Evolutionary conservation across 92 coral and sea anemone genomes (phyloP).

Genomic region (Umimayanthus chanpuru): DNA sequence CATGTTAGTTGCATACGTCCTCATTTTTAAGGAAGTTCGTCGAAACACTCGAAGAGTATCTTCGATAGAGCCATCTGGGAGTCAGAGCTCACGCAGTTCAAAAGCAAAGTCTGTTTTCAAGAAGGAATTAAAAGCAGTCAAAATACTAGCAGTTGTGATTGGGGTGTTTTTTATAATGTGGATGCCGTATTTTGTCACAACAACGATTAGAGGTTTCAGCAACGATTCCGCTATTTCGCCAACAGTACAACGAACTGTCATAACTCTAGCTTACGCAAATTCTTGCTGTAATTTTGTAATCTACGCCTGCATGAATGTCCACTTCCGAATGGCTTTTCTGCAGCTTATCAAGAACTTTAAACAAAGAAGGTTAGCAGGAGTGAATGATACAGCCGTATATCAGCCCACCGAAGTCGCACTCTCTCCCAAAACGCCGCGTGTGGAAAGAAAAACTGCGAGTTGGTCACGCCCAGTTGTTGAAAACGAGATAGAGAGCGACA

Average conservation of each 20-base stretch:
- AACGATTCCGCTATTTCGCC: conserved; percentile 56
- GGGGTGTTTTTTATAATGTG: conserved; percentile 92
- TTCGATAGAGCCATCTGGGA: conserved; percentile 47
- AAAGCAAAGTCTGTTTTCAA: conserved; percentile 49
- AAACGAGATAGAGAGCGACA: not conserved
- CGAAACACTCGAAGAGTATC: conserved; percentile 72
- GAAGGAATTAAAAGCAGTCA: conserved; percentile 86
- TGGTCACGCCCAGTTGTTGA: not conserved
- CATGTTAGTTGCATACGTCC: conserved; percentile 72
- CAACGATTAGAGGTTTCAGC: conserved; percentile 75
- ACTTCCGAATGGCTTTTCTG: conserved; percentile 73
- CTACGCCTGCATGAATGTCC: conserved; percentile 86
- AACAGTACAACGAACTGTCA: conserved; percentile 58
- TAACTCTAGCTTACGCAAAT: conserved; percentile 81
- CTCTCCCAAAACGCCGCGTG: conserved; percentile 20
- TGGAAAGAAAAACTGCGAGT: not conserved
- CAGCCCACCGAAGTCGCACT: not conserved
- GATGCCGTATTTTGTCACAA: conserved; percentile 87
- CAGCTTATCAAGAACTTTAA: conserved; percentile 59
- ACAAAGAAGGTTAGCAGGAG: conserved; percentile 1
- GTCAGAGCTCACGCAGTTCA: not conserved
- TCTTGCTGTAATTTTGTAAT: conserved; percentile 87
- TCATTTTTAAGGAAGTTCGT: conserved; percentile 77
- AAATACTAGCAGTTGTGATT: conserved; percentile 81
- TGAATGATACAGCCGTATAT: not conserved